phyloP scores from a whole-genome alignment of 2,888 invertebrate species.

The Plebejus melissa region DNA sequence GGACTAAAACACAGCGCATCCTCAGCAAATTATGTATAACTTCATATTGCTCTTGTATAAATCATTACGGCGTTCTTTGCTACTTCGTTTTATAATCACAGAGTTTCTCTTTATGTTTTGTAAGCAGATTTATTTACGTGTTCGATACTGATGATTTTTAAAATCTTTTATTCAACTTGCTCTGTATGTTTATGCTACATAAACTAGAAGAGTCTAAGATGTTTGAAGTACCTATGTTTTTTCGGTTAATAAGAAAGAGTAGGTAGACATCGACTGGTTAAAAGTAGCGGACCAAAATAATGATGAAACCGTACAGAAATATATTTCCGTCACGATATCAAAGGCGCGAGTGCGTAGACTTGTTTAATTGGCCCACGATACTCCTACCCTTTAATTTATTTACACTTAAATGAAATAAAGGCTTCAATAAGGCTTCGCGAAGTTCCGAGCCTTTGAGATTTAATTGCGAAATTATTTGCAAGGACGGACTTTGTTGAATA shows the following conservation, averaged over 20 bases:
- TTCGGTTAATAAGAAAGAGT: background rate
- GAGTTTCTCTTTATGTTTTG: background rate
- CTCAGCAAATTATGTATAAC: constrained; percentile 17
- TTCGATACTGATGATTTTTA: background rate
- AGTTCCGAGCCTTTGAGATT: constrained; percentile 59
- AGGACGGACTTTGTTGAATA: constrained; percentile 20
- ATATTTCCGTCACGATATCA: background rate
- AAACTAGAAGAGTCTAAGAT: background rate
- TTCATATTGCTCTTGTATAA: constrained; percentile 16
- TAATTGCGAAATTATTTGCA: constrained; percentile 48
- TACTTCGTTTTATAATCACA: background rate
- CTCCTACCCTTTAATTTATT: constrained; percentile 38
- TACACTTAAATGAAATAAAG: constrained; percentile 49
- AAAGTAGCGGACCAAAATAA: background rate
- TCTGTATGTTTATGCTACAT: background rate
- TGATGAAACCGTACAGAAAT: background rate
- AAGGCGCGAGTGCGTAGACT: constrained; percentile 20
- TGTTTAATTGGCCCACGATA: constrained; percentile 32
- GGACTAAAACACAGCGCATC: constrained; percentile 9
- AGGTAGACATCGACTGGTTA: background rate
- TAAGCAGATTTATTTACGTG: background rate
- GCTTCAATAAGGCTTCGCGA: constrained; percentile 54
- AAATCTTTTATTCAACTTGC: no score
- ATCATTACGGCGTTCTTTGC: background rate
- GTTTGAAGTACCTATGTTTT: background rate